Percentiles rank a stretch among this genome's conserved stretches.
These are phyloP conservation scores for Heterotis niloticus DNA, from an alignment of 2,113 vertebrate genomes.

Conservation along the genomic window DNA sequence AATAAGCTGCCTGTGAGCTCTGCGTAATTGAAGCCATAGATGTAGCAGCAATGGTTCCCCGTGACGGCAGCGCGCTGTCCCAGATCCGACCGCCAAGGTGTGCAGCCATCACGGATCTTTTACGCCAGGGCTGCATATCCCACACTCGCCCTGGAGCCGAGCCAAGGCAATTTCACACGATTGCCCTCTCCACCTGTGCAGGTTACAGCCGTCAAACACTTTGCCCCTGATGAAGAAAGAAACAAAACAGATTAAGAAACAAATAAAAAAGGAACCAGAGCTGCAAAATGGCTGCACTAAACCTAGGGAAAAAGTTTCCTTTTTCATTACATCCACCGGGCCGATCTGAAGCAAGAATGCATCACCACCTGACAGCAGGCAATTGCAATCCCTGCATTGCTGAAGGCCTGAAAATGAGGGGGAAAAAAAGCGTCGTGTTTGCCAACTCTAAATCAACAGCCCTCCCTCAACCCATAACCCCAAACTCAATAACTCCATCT, in stretches of 20 bases:
- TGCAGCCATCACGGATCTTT: too few species aligned
- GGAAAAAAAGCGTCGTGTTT: background rate
- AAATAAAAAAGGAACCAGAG: background rate
- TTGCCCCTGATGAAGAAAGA: background rate
- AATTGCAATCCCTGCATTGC: background rate
- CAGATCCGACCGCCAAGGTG: too few species aligned
- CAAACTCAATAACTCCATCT: background rate
- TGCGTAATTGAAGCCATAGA: too few species aligned
- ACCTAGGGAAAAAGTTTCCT: background rate
- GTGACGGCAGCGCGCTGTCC: too few species aligned
- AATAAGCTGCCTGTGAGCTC: too few species aligned
- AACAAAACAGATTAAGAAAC: conserved; percentile 12
- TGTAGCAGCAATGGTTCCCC: too few species aligned
- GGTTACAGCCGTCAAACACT: conserved; percentile 26
- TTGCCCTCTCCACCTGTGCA: conserved; percentile 27
- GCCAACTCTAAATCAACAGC: background rate
- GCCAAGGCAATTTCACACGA: conserved; percentile 40
- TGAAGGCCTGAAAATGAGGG: conserved; percentile 1
- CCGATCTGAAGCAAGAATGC: conserved; percentile 17
- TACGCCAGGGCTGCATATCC: background rate
- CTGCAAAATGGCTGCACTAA: background rate
- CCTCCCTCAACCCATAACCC: background rate
- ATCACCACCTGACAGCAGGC: background rate
- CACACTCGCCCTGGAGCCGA: conserved; percentile 3
- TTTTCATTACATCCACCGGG: conserved; percentile 3